Base-by-base conservation (phyloP, 2,797 vertebrate species). In the Acridotheres tristis region DNA sequence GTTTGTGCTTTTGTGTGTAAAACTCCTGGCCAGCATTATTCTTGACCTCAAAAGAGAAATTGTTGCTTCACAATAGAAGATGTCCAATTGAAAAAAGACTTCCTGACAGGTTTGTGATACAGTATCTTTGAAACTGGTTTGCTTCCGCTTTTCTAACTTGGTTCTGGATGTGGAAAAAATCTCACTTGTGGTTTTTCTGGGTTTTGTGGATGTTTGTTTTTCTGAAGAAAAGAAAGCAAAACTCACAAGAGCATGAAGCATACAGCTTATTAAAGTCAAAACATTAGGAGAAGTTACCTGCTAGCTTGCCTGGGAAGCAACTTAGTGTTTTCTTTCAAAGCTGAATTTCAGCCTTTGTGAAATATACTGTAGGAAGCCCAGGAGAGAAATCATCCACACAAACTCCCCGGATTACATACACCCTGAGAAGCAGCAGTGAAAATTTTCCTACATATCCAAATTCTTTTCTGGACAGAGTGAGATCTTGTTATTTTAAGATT, bases 91-190 rank as follows among this genome's bases (percentile, higher is more conserved):
- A 91, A 82, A 95, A 65, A 95, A 91, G 11, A 85, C 82, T 93
- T 96, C 79, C 89, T 95, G 92, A 90, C 36, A 93, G 62, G 55
- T 96, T 81, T 96, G 90, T 96, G 58, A 86, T 36, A 80, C 48
- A n/a, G 16, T 26, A 78, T 40, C 36, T n/a, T 34, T 93, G 85
- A 96, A 96, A 96, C 71, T 25, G 17, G 29, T 86, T 95, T 96
- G 78, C 26, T 95, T 95, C 86, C 93, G 47, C 62, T 96, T 93
- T 91, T 87, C 47, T 85, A 94, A 96, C 81, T 95, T 96, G 72
- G 66, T 94, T 96, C 95, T 74, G 77, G 53, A 90, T 32, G 66
- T 85, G 83, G 62, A 94, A 93, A 32, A 22, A 86, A 92, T 96
- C 20, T 93, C 65, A 89, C 71, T 96, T 45, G 16, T 34, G 10